Conservation (phyloP, 2,888 invertebrate species). For the Cremastobaeus sp. region DNA sequence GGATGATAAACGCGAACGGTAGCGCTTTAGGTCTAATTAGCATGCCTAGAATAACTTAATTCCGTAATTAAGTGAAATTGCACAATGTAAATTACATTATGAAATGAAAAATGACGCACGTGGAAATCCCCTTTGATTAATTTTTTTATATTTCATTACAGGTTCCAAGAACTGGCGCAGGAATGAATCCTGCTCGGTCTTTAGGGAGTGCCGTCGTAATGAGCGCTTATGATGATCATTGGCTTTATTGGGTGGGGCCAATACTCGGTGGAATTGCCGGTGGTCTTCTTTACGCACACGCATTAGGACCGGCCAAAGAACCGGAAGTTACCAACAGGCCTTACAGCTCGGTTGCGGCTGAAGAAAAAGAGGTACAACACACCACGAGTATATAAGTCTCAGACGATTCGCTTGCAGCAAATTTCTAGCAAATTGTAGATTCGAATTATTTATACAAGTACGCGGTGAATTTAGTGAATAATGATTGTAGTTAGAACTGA, state of each 20-base stretch:
- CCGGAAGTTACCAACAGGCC: conserved; percentile 67
- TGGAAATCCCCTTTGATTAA: not conserved
- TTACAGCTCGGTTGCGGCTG: conserved; percentile 77
- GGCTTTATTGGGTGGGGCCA: conserved; percentile 96
- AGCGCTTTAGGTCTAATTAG: no score
- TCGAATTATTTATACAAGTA: no score
- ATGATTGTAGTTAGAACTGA: no score
- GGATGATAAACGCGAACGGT: no score
- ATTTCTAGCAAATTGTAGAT: no score
- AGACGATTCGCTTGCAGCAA: no score
- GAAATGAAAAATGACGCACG: conserved; percentile 14
- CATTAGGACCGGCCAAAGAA: conserved; percentile 75
- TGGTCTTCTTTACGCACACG: conserved; percentile 86
- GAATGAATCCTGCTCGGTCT: conserved; percentile 95
- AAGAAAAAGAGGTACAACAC: conserved; percentile 77
- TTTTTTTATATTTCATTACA: conserved; percentile 68
- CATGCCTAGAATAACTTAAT: not conserved
- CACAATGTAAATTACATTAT: conserved; percentile 6
- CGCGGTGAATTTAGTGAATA: no score
- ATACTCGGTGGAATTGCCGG: conserved; percentile 88
- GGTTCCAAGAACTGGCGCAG: conserved; percentile 86
- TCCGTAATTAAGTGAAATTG: conserved; percentile 15
- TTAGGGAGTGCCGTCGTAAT: conserved; percentile 91
- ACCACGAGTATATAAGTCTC: conserved; percentile 57
- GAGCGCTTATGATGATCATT: conserved; percentile 87